Evolutionary conservation across 2,888 invertebrate species (phyloP).

Genomic region (Corythucha ciliata): DNA sequence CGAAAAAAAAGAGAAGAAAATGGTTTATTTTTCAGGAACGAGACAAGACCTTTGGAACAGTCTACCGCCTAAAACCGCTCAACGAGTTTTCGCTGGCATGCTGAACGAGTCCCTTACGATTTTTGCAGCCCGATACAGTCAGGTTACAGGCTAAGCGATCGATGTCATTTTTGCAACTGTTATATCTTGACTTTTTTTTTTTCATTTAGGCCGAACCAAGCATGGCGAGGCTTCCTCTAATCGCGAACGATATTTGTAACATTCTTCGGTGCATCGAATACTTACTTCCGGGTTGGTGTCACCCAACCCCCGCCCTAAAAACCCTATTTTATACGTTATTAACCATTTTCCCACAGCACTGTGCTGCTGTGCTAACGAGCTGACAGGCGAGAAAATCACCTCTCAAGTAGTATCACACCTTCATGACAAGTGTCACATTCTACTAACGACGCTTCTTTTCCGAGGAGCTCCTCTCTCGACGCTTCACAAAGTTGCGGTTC

Average conservation of each 20-base stretch:
- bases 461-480: conserved; percentile 66
- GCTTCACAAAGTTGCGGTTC: conserved; percentile 56
- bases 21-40: conserved; percentile 48
- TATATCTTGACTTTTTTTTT: background rate
- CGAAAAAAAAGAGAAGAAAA: conserved; percentile 1
- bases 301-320: background rate
- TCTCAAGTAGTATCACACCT: conserved; percentile 66
- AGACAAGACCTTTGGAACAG: conserved; percentile 75
- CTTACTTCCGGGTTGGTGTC: conserved; percentile 49
- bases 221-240: conserved; percentile 48
- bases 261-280: conserved; percentile 65
- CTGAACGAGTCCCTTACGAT: conserved; percentile 75
- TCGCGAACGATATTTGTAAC: conserved; percentile 67
- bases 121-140: conserved; percentile 67
- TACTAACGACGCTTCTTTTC: conserved; percentile 62
- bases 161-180: no score
- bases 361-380: conserved; percentile 43
- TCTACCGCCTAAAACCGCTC: conserved; percentile 81
- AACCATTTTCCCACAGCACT: conserved; percentile 42
- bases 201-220: conserved; percentile 54
- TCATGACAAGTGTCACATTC: conserved; percentile 71
- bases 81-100: conserved; percentile 75
- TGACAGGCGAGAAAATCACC: conserved; percentile 50
- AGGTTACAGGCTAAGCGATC: conserved; percentile 45
- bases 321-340: background rate